Evolutionary conservation across 2,113 vertebrate species (phyloP).

Genomic region (Mungos mungo): DNA sequence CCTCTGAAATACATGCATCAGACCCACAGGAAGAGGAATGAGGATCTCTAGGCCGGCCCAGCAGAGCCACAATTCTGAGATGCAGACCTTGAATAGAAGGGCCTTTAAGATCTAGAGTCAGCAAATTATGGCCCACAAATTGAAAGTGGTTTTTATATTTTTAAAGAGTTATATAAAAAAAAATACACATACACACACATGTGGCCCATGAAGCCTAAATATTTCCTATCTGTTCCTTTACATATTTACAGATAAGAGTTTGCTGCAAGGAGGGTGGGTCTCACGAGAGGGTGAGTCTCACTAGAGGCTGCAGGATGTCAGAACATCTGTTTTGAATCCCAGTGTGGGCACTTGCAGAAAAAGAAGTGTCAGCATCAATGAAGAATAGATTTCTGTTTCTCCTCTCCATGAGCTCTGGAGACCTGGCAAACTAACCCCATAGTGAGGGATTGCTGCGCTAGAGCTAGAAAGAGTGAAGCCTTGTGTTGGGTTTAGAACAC

Average conservation of each 20-base stretch:
- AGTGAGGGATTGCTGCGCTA: not conserved
- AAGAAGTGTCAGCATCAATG: not conserved
- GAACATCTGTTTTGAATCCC: not conserved
- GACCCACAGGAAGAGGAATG: not conserved
- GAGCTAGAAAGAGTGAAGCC: conserved; percentile 43
- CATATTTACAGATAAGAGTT: not conserved
- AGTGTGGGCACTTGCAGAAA: not conserved
- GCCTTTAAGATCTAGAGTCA: conserved; percentile 12
- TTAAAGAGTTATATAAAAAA: not conserved
- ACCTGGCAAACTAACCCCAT: not conserved
- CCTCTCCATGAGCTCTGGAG: not conserved
- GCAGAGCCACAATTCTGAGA: not conserved
- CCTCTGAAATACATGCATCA: not conserved
- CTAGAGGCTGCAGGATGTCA: not conserved
- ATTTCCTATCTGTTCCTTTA: not conserved
- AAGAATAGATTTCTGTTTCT: conserved; percentile 51
- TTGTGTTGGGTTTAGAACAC: conserved; percentile 27
- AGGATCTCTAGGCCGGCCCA: not conserved
- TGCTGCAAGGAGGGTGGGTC: not conserved
- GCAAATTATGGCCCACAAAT: not conserved
- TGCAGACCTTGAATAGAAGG: not conserved
- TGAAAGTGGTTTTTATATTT: conserved; percentile 14
- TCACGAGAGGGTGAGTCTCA: not conserved
- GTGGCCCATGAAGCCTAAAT: not conserved
- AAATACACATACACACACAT: not conserved